Conservation (phyloP, 2,888 invertebrate species). For the Oegoconia quadripuncta region DNA sequence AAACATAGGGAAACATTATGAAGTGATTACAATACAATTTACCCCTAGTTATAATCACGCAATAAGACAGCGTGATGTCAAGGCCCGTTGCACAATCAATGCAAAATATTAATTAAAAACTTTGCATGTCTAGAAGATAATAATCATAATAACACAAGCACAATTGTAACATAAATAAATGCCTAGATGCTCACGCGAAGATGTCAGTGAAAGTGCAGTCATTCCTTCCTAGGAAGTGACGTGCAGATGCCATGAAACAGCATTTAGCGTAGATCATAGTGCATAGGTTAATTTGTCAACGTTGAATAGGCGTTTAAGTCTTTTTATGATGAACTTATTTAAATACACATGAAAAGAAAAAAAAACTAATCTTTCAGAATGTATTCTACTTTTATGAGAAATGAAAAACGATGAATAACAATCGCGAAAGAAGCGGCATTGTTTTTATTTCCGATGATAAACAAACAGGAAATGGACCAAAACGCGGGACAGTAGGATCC, state of each 20-base stretch:
- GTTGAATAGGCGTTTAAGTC: neutral
- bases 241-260: neutral
- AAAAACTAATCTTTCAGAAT: conserved; percentile 26
- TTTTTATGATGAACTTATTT: neutral
- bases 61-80: conserved; percentile 15
- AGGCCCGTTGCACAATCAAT: conserved; percentile 38
- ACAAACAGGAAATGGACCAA: conserved; percentile 53
- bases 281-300: conserved; percentile 7
- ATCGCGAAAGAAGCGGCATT: conserved; percentile 52
- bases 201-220: conserved; percentile 23
- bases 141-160: conserved; percentile 26
- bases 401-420: conserved; percentile 46
- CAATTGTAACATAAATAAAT: conserved; percentile 24
- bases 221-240: conserved; percentile 28
- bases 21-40: too few species aligned
- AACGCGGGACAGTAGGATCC: conserved; percentile 48
- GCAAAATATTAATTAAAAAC: conserved; percentile 51
- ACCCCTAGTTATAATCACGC: conserved; percentile 13
- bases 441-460: conserved; percentile 55
- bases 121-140: conserved; percentile 29
- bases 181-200: conserved; percentile 25
- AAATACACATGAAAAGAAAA: conserved; percentile 12
- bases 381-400: conserved; percentile 36
- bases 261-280: conserved; percentile 2
- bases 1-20: too few species aligned